Evolutionary conservation across 2,888 invertebrate species (phyloP).

Genomic region (Anoplius nigerrimus): DNA sequence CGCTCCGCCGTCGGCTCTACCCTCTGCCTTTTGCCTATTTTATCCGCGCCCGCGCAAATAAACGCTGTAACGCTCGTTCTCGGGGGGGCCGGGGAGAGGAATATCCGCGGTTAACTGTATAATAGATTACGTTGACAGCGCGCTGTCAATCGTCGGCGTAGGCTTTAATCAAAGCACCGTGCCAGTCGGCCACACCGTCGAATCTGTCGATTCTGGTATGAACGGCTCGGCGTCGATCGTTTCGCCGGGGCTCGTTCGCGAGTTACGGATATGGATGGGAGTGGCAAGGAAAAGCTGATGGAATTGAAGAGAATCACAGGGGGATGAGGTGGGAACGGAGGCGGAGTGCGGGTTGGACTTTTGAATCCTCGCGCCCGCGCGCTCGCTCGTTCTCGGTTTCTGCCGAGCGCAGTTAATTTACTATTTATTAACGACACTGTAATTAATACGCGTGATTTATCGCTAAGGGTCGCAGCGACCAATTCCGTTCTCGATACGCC

Average conservation of each 20-base stretch:
- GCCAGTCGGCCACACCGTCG: too few relatives aligned
- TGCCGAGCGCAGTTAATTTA: constrained; percentile 27
- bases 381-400: not conserved
- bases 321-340: not conserved
- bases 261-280: not conserved
- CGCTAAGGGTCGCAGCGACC: not conserved
- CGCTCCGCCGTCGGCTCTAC: too few relatives aligned
- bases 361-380: constrained; percentile 9
- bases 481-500: not conserved
- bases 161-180: too few relatives aligned
- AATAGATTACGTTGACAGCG: constrained; percentile 14
- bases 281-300: not conserved
- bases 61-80: too few relatives aligned
- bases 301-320: not conserved
- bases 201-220: too few relatives aligned
- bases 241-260: not conserved
- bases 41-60: too few relatives aligned
- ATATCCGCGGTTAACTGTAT: constrained; percentile 2
- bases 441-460: constrained; percentile 48
- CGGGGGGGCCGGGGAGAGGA: too few relatives aligned
- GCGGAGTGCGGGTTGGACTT: not conserved
- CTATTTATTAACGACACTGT: constrained; percentile 35
- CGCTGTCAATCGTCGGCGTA: not conserved
- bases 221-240: too few relatives aligned
- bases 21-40: too few relatives aligned